Evolutionary conservation across 2,113 vertebrate species (phyloP).

Genomic region (Oostethus manadensis): DNA sequence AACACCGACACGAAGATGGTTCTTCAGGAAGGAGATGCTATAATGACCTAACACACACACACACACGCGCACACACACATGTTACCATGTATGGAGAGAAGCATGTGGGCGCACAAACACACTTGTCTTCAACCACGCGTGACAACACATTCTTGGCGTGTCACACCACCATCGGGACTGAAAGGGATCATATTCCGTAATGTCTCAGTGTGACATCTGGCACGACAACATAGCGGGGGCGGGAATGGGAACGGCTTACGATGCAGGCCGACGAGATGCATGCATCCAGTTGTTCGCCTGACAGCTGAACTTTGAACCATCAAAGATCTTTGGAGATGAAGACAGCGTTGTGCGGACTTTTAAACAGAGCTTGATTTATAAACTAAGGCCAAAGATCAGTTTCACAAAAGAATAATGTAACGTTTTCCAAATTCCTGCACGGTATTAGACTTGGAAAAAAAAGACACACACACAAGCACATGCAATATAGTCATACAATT

Average conservation of each 20-base stretch:
- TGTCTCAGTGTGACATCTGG: conserved; percentile 40
- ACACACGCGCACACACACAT: background rate
- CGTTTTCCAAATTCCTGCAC: no score
- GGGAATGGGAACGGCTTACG: background rate
- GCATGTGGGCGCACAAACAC: conserved; percentile 9
- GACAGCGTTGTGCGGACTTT: no score
- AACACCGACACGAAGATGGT: background rate
- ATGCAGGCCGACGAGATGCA: background rate
- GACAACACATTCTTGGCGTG: conserved; percentile 37
- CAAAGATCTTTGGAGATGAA: background rate
- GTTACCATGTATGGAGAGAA: background rate
- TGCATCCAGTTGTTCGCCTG: background rate
- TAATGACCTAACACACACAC: conserved; percentile 1
- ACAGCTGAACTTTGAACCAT: background rate
- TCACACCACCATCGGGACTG: conserved; percentile 31
- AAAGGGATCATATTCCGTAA: conserved; percentile 35
- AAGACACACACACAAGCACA: no score
- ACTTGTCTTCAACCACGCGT: conserved; percentile 33
- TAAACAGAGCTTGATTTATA: background rate
- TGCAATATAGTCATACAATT: no score
- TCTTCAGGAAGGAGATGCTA: background rate
- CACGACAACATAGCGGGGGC: conserved; percentile 7
- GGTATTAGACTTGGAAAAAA: no score
- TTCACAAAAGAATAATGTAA: background rate
- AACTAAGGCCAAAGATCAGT: background rate